Evolutionary conservation across 2,113 vertebrate species (phyloP), one percentile per base, ranked within the genome.

Genomic region (Stigmatopora nigra): DNA sequence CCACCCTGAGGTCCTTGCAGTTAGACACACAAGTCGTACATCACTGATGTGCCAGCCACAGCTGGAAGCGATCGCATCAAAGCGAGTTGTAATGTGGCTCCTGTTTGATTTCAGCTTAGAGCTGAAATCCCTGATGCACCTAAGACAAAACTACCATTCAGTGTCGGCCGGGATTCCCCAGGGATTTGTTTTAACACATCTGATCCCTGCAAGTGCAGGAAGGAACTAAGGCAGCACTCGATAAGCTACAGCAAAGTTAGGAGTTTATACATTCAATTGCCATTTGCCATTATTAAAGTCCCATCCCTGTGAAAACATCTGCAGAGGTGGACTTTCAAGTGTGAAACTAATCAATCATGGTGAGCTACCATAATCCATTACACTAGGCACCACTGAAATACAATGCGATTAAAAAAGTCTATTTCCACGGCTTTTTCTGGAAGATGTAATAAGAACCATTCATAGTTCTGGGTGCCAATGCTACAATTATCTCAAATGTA

Each of bases 351-450:
- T 90, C 86, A 88, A 85, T 85, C 77, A 75, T 78, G 63, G 66
- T 67, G 62, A 3, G 38, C 65, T 57, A 75, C 67, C 70, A 5
- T 85, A 80, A 89, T 86, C 78, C 76, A 84, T 86, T 88, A 76
- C 67, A 70, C 76, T 70, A 55, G 66, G 38, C 61, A 49, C 80
- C 87, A 85, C 82, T 87, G 86, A 87, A 88, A 88, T 81, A 78
- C 75, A 75, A 81, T 87, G 68, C 82, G 74, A 86, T 87, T 79
- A 87, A 87, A 85, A 86, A 87, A 86, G 77, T 73, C 82, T 46
- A 83, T 84, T 87, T 84, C 81, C 79, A 64, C 55, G 60, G 49
- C 66, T 71, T 72, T 76, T 65, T 70, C 78, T 63, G 14, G n/a
- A 81, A 79, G 72, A 77, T 75, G 74, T 79, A 84, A 88, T 80